Percentiles rank a stretch among this genome's conserved stretches.
Evolutionary conservation across 2,797 vertebrate species (phyloP).

Genomic region (Heterohyrax brucei): DNA sequence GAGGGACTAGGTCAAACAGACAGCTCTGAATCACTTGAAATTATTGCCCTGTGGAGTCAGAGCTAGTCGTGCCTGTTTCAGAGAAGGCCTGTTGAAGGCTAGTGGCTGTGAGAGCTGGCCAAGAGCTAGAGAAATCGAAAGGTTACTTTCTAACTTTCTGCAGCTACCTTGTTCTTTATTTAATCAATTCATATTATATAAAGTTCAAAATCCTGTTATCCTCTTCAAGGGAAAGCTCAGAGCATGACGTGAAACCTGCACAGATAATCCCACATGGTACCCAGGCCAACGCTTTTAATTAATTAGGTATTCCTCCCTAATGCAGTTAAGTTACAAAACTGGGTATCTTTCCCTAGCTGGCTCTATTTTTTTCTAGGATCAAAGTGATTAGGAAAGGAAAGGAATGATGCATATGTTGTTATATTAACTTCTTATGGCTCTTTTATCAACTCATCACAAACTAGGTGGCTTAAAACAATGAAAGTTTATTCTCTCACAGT

Average conservation of each 20-base stretch:
- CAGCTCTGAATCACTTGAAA: slow-evolving; percentile 40
- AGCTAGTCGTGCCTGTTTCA: neutral
- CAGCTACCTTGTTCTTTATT: slow-evolving; percentile 9
- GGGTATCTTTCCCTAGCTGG: rapidly evolving
- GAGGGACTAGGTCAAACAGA: neutral
- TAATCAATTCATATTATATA: neutral
- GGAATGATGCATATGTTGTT: too few species aligned
- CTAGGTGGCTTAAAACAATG: neutral
- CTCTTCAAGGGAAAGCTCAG: neutral
- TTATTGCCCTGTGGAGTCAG: neutral
- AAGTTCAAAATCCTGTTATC: slow-evolving; percentile 13
- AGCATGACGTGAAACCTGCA: neutral
- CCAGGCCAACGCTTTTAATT: neutral
- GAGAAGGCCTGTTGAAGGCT: neutral
- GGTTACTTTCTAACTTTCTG: slow-evolving; percentile 45
- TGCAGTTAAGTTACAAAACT: neutral
- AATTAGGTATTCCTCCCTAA: neutral
- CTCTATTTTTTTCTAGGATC: neutral
- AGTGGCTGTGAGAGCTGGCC: neutral
- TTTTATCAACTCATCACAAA: neutral
- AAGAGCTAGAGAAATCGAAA: neutral
- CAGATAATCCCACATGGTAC: neutral
- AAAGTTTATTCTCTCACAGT: neutral
- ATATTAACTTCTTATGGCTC: neutral
- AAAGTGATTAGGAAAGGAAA: neutral